Percentiles rank a stretch among this genome's conserved stretches.
These are phyloP conservation scores for Hippocampus mohnikei DNA, from an alignment of 2,113 vertebrate genomes.

Conservation along the genomic window DNA sequence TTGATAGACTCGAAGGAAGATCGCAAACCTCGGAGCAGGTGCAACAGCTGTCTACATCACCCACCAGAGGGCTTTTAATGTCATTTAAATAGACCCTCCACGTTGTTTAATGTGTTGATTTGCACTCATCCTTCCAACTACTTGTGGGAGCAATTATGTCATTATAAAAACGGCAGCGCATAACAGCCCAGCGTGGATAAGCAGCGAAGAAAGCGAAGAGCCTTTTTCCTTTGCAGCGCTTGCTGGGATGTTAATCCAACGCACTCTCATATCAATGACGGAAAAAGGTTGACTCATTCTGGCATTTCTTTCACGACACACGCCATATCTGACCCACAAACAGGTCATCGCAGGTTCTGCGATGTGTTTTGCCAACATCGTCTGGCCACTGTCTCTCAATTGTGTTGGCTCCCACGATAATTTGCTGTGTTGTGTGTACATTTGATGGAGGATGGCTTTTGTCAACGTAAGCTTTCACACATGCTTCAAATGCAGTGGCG, in stretches of 20 bases:
- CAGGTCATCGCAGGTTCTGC: background rate
- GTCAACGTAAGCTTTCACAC: too few relatives aligned
- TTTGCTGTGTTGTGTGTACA: too few relatives aligned
- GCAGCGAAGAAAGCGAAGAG: conserved; percentile 20
- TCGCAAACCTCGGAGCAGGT: conserved; percentile 4
- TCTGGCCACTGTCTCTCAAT: too few relatives aligned
- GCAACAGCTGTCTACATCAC: conserved; percentile 24
- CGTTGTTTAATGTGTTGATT: conserved; percentile 31
- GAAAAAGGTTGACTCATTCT: background rate
- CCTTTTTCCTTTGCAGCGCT: conserved; percentile 2
- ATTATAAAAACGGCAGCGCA: conserved; percentile 23
- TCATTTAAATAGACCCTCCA: conserved; percentile 35
- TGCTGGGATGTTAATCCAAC: background rate
- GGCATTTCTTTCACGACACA: background rate
- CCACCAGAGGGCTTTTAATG: conserved; percentile 35
- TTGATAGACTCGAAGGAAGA: background rate
- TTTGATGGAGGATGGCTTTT: too few relatives aligned
- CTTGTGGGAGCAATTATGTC: conserved; percentile 35
- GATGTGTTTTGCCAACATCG: background rate
- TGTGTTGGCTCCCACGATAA: too few relatives aligned
- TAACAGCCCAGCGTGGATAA: conserved; percentile 15
- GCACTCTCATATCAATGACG: background rate
- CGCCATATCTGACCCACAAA: background rate
- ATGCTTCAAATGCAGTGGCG: too few relatives aligned
- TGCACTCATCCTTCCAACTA: conserved; percentile 23